These are phyloP conservation scores for Sebastiscus tertius DNA, from an alignment of 2,797 vertebrate species.

Conservation along the genomic window DNA sequence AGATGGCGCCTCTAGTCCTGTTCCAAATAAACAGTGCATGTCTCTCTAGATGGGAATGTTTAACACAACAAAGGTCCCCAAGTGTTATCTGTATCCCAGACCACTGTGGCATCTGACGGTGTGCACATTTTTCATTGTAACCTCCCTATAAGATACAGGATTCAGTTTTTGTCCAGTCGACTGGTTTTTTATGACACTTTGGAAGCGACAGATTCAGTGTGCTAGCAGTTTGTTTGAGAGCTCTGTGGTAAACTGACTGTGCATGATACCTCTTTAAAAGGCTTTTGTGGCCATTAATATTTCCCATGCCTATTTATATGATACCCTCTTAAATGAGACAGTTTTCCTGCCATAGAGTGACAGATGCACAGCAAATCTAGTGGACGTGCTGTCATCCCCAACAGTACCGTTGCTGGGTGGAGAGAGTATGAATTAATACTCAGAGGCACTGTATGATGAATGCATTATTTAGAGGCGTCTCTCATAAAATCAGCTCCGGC, in stretches of 20 bases:
- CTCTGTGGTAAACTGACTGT: conserved; percentile 6
- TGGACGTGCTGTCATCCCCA: conserved; percentile 34
- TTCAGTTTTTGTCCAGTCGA: background rate
- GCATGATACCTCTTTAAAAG: conserved; percentile 33
- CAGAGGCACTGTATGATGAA: conserved; percentile 43
- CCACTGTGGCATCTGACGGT: background rate
- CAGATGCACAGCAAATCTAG: conserved; percentile 43
- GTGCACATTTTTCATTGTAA: background rate
- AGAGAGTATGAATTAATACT: conserved; percentile 53
- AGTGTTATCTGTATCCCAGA: background rate
- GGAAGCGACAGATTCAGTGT: background rate
- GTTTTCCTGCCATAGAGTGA: conserved; percentile 25
- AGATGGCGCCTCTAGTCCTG: background rate
- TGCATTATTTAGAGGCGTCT: conserved; percentile 63
- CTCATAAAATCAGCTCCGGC: conserved; percentile 33
- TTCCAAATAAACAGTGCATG: background rate
- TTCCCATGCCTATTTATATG: conserved; percentile 46
- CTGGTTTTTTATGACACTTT: background rate
- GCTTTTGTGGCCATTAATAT: conserved; percentile 61
- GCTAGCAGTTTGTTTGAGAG: conserved; percentile 39
- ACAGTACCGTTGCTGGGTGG: conserved; percentile 14
- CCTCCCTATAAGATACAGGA: background rate
- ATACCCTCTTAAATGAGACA: conserved; percentile 41
- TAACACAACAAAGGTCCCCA: background rate
- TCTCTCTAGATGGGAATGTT: background rate